These are phyloP conservation scores for Eupithecia vulgata DNA, from an alignment of 2,888 invertebrate species.

Conservation along the genomic window DNA sequence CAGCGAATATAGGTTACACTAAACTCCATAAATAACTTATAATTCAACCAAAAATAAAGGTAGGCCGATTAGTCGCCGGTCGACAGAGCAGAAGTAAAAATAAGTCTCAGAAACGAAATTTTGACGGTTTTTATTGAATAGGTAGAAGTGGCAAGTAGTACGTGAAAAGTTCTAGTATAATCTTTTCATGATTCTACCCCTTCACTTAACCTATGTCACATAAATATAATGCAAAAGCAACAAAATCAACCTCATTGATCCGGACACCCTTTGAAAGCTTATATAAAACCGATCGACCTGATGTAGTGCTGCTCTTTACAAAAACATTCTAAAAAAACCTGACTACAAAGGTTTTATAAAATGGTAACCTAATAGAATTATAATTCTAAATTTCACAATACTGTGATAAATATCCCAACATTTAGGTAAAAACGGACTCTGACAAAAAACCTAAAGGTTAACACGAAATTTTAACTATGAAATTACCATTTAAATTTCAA, in stretches of 20 bases:
- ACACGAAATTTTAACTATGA: not conserved
- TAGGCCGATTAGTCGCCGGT: not conserved
- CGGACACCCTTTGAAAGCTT: not conserved
- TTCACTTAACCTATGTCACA: not conserved
- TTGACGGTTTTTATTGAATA: not conserved
- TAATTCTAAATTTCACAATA: not conserved
- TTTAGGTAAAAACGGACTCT: not conserved
- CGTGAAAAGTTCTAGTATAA: not conserved
- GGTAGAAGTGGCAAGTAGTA: not conserved
- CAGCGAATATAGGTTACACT: not conserved
- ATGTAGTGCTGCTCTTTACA: not conserved
- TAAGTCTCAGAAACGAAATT: not conserved
- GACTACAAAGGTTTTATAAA: not conserved
- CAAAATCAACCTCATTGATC: not conserved
- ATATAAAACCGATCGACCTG: not conserved
- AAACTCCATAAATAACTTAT: too few species aligned
- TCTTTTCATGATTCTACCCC: not conserved
- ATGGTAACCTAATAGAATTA: not conserved
- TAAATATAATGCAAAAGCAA: not conserved
- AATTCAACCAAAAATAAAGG: slow-evolving; percentile 1
- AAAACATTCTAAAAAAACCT: not conserved
- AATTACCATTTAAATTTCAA: not conserved
- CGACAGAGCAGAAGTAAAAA: not conserved
- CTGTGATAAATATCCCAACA: not conserved
- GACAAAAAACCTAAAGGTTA: not conserved